Evolutionary conservation across 2,797 vertebrate species (phyloP), one percentile per base, ranked within the genome.

Genomic region (Streptopelia turtur): DNA sequence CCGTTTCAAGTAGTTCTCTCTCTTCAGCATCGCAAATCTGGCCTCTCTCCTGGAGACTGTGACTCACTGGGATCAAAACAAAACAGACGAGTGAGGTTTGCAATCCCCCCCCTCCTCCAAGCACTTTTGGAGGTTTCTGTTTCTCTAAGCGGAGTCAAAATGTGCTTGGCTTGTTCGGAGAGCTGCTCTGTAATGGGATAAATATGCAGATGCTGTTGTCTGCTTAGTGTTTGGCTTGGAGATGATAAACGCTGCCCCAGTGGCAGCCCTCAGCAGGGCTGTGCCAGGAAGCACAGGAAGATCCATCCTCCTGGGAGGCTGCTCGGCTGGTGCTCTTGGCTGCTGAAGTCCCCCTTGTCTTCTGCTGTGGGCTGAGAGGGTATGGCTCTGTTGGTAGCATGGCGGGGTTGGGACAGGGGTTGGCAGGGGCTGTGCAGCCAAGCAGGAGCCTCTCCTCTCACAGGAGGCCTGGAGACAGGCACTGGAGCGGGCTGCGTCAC

Each of bases 191-290:
- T 71, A 33, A 75, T 87, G 93, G 90, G 78, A 86, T 96, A 97
- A 95, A 95, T 89, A 87, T 94, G 89, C 94, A 93, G 91, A 93
- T 91, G 89, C 91, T 96, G 92, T 90, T 95, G 83, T 89, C 90
- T 97, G 88, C 87, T 94, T 83, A 56, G 94, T 57, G 74, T 93
- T 95, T 95, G 92, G 72, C 92, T 94, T 87, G 45, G 76, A 75
- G 81, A 60, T 81, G 66, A 63, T 86, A 91, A 90, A 92, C 71
- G 53, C 65, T 94, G 90, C 90, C 94, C 92, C 82, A 49, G 23
- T 72, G 94, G 90, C 91, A 95, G 95, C 57, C 66, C 49, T 13
- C 17, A 6, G 66, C 14, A 12, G 37, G 75, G 50, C 83, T 52
- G 64, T 93, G 94, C 95, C 95, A 96, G 95, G 81, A 94, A 80